Base-by-base conservation (phyloP, 1,140 invertebrate genomes). In the Neodiprion pinetum region DNA sequence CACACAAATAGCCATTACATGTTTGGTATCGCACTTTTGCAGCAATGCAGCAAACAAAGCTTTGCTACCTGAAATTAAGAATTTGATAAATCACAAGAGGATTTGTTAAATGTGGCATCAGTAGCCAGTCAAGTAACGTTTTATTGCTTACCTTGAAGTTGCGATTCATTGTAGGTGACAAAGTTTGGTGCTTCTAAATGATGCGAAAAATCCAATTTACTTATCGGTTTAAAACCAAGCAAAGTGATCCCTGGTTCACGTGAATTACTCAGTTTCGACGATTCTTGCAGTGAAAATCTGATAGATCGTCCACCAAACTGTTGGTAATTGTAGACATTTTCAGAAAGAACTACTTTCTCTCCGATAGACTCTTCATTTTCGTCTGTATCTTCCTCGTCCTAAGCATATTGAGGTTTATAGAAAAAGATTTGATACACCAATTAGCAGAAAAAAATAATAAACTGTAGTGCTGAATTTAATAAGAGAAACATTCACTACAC, bases 31-130 rank as follows among this genome's bases (percentile, higher is more conserved):
- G 70, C 80, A 84, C 66, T 82, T 78, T 11, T 75, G 48, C 9
- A 83, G 21, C n/a, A 84, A 72, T n/a, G 78, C 77, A 9, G 71
- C 72, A 53, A 84, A 85, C 17, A 85, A 74, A 50, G 79, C 67
- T 50, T 77, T 74, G 48, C 83, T 74, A 17, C 76, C 82, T 83
- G 23, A 28, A 69, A 76, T 2, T 75, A 75, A 17, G 47, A 50
- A 68, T 40, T 68, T n/a, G 7, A 7, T 68, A 40, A 40, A 40
- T 21, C 17, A 21, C 17, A 21, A 21, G 17, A 21, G 17, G 17
- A 21, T 21, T 21, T 21, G 17, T 21, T 21, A 23, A 48, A 48
- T 48, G 53, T 69, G 40, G 10, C 8, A 68, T 23, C 21, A 10
- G n/a, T 28, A 50, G 47, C n/a, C 66, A 28, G 9, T n/a, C 10